Percentiles rank a stretch among this genome's conserved stretches.
Evolutionary conservation across 1,140 invertebrate genomes (phyloP).

Genomic region (Lepidostoma basale): DNA sequence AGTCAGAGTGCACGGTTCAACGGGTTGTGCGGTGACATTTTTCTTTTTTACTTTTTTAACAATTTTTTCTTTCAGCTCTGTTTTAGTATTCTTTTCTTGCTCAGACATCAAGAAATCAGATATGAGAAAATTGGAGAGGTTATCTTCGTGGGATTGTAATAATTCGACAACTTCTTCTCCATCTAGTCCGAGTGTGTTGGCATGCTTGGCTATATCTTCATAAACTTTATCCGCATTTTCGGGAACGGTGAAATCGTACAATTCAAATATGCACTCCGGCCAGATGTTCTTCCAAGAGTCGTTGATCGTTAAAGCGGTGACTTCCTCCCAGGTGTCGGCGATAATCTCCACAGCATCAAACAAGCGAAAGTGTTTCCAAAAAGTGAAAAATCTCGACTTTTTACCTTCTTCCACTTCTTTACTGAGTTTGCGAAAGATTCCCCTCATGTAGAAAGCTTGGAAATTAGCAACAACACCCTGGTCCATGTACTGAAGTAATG

Average conservation of each 20-base stretch:
- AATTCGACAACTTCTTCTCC: constrained; percentile 21
- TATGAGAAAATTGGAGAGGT: constrained; percentile 4
- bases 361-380: constrained; percentile 42
- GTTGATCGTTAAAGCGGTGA: constrained; percentile 39
- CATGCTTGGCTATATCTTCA: constrained; percentile 23
- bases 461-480: constrained; percentile 52
- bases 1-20: background rate
- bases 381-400: background rate
- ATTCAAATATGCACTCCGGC: constrained; percentile 35
- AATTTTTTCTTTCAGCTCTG: background rate
- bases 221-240: constrained; percentile 20
- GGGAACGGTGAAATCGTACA: background rate
- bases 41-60: too few species aligned
- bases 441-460: constrained; percentile 51
- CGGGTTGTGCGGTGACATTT: too few species aligned
- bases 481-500: constrained; percentile 52
- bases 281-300: constrained; percentile 44
- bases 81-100: background rate
- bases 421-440: constrained; percentile 42
- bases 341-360: constrained; percentile 45
- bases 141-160: constrained; percentile 19
- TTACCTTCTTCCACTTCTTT: constrained; percentile 31
- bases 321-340: constrained; percentile 43
- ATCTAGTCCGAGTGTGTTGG: constrained; percentile 13
- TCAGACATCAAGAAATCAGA: background rate